Evolutionary conservation across 2,888 invertebrate species (phyloP), one percentile per base, ranked within the genome.

Genomic region (Drosophila kokeensis): DNA sequence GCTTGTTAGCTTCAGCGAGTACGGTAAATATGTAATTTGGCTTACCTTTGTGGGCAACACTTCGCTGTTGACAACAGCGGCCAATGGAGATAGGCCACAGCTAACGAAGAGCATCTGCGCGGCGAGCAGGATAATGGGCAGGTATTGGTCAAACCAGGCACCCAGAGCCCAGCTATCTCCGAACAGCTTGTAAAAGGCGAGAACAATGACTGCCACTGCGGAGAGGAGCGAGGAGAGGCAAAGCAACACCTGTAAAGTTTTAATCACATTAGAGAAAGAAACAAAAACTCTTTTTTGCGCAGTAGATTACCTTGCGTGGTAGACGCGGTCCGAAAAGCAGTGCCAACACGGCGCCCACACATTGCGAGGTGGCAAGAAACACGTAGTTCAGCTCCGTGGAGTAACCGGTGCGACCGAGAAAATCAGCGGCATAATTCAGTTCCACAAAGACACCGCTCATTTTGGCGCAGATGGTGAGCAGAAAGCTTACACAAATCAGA

Each of bases 391-490:
- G 42, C 36, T 90, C 79, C 13, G 75, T 76, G 74, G 76, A 32
- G 50, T 75, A 67, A 38, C 81, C 68, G 6, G 70, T 67, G 73
- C 76, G 69, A 0, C 78, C 88, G 4, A 54, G 65, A 6, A 76
- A 92, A 69, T 73, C 86, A 1, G 84, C 76, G 0, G 88, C 89
- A 70, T 91, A 93, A 59, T 88, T 91, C 0, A 92, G 64, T 50
- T 93, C 88, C 4, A 91, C 82, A 49, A 90, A 91, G 4, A 87
- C 77, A 6, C 93, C 93, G 58, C 89, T 90, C 42, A 91, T 54
- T 67, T 93, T 92, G 40, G 90, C 89, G 4, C 89, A 84, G 2
- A 85, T 75, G 11, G 90, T 81, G 0, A 93, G 73, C 10, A 91
- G 71, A 7, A 91, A 63, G 45, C 89, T 90, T 0, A 89, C 84